phyloP scores from a whole-genome alignment of 2,797 vertebrate genomes.

The Liasis olivaceus region DNA sequence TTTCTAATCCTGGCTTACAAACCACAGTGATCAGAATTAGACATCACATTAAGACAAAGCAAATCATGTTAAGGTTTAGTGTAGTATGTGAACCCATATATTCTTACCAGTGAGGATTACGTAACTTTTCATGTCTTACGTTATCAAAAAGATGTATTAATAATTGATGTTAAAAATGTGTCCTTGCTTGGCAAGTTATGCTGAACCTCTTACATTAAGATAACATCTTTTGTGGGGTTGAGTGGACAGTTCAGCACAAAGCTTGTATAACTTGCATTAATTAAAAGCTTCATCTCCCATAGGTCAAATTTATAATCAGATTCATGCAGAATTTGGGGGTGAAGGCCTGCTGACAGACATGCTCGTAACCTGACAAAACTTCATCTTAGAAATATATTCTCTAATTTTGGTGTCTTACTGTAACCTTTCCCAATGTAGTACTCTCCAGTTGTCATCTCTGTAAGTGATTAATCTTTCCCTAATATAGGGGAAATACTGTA shows the following conservation, averaged over 20 bases:
- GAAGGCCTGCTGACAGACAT: neutral
- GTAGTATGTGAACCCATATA: neutral
- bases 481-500: neutral
- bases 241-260: neutral
- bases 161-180: neutral
- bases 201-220: no score
- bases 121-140: neutral
- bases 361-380: neutral
- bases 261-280: neutral
- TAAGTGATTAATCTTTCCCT: neutral
- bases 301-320: neutral
- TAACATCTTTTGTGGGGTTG: neutral
- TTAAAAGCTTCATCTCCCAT: neutral
- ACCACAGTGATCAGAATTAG: neutral
- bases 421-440: neutral
- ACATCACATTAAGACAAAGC: neutral
- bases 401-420: neutral
- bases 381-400: neutral
- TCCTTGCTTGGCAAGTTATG: neutral
- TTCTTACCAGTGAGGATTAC: neutral
- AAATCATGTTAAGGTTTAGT: neutral
- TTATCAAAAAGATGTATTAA: neutral
- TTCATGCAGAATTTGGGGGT: neutral
- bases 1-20: neutral
- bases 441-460: neutral